Conservation (phyloP, 2,888 invertebrate species). For the Xestobium rufovillosum region DNA sequence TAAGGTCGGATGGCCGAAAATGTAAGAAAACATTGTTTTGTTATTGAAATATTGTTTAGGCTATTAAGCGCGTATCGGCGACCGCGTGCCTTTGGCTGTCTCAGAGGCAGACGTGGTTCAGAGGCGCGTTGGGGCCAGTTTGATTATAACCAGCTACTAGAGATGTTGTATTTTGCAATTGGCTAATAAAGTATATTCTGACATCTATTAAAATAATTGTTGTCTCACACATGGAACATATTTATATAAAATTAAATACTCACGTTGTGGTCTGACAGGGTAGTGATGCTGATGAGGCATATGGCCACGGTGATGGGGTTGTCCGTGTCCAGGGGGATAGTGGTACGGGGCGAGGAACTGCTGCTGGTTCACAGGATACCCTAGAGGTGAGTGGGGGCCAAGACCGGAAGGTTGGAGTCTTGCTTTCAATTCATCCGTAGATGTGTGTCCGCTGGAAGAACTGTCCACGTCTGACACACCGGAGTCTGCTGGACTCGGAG, state of each 20-base stretch:
- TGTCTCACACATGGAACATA: no score
- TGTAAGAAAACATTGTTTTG: no score
- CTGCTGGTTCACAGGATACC: conserved; percentile 42
- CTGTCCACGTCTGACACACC: conserved; percentile 96
- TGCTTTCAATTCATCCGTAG: conserved; percentile 78
- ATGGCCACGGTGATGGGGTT: conserved; percentile 24
- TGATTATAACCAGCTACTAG: no score
- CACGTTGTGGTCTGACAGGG: conserved; percentile 35
- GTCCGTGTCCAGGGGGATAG: conserved; percentile 42
- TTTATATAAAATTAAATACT: conserved; percentile 29
- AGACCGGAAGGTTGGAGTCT: conserved; percentile 66
- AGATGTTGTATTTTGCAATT: no score
- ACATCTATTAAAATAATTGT: no score
- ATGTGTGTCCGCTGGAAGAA: conserved; percentile 69
- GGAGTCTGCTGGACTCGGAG: conserved; percentile 95
- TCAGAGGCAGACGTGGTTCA: no score
- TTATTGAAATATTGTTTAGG: no score
- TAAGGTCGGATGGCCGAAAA: no score
- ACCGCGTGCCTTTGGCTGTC: no score
- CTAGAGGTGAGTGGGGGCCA: conserved; percentile 39
- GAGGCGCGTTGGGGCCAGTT: no score
- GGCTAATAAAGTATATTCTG: no score
- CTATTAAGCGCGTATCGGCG: no score
- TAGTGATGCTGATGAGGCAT: conserved; percentile 30
- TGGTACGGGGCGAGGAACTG: conserved; percentile 61